phyloP scores from a whole-genome alignment of 2,888 invertebrate genomes.

The Folsomia manolachei region DNA sequence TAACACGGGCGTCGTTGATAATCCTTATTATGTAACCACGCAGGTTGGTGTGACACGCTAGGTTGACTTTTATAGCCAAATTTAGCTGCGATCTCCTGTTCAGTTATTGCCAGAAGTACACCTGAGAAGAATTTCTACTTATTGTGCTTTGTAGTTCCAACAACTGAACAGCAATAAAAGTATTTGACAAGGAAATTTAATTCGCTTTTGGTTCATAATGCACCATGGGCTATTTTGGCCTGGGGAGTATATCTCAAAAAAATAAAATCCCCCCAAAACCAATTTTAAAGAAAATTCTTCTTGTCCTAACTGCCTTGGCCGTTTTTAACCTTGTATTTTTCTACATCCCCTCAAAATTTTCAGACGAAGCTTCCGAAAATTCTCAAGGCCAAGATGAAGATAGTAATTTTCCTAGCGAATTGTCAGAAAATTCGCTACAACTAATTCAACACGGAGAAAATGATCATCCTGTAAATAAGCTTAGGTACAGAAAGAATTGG shows the following conservation, averaged over 20 bases:
- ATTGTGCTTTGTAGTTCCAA: too few relatives aligned
- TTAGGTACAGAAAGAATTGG: neutral
- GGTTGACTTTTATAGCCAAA: neutral
- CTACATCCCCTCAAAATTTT: neutral
- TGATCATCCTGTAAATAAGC: neutral
- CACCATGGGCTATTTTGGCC: neutral
- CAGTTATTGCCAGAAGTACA: neutral
- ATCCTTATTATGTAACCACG: too few relatives aligned
- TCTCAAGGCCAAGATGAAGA: neutral
- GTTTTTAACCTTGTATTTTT: neutral
- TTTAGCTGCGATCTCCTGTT: neutral
- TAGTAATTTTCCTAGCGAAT: constrained; percentile 8
- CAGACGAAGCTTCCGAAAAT: neutral
- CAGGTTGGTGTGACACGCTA: too few relatives aligned
- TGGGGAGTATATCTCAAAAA: neutral
- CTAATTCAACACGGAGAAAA: neutral
- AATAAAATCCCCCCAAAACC: neutral
- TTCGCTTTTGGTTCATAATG: neutral
- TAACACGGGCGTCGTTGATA: too few relatives aligned
- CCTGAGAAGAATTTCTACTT: neutral
- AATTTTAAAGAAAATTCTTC: neutral
- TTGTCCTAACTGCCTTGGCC: neutral
- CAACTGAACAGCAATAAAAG: too few relatives aligned
- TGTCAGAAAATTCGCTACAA: constrained; percentile 6
- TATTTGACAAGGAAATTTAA: neutral